A percentile compares a stretch with the other conserved stretches of the same genome.
Conservation (phyloP, 1,140 invertebrate species). For the Atta colombica region DNA sequence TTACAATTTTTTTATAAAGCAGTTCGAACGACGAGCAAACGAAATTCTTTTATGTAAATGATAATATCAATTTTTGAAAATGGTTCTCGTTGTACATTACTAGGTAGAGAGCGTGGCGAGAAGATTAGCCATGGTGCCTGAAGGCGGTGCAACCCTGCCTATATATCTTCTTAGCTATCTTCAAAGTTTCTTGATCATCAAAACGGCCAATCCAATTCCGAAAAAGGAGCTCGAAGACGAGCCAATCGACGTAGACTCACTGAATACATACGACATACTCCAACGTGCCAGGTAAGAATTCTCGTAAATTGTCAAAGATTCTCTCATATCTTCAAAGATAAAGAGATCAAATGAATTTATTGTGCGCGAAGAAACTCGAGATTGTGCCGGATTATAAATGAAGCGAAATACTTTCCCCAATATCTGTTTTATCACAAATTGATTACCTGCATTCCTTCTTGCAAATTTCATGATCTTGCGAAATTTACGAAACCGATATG, state of each 20-base stretch:
- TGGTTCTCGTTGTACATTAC: slow-evolving; percentile 62
- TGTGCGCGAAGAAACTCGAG: not conserved
- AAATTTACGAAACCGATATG: not conserved
- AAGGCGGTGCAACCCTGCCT: slow-evolving; percentile 92
- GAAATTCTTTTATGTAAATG: not conserved
- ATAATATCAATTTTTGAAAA: slow-evolving; percentile 27
- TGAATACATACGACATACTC: slow-evolving; percentile 95
- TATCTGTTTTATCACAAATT: slow-evolving; percentile 4
- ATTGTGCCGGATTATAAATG: not conserved
- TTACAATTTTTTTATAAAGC: not conserved
- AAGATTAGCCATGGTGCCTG: slow-evolving; percentile 94
- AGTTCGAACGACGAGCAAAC: not conserved
- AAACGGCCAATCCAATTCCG: slow-evolving; percentile 89
- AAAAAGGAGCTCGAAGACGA: slow-evolving; percentile 90
- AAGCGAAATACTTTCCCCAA: not conserved
- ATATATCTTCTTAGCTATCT: slow-evolving; percentile 96
- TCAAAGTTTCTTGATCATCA: slow-evolving; percentile 91
- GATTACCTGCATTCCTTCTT: not conserved
- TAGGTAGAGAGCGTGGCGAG: slow-evolving; percentile 90
- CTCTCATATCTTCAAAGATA: not conserved
- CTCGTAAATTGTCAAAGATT: slow-evolving; percentile 22
- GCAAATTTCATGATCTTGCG: not conserved
- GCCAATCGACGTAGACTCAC: slow-evolving; percentile 89
- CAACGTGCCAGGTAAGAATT: slow-evolving; percentile 92
- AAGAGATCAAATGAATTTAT: not conserved